Percentiles rank a stretch among this genome's conserved stretches.
phyloP scores from a whole-genome alignment of 2,113 vertebrate species.

The Enhydra lutris region DNA sequence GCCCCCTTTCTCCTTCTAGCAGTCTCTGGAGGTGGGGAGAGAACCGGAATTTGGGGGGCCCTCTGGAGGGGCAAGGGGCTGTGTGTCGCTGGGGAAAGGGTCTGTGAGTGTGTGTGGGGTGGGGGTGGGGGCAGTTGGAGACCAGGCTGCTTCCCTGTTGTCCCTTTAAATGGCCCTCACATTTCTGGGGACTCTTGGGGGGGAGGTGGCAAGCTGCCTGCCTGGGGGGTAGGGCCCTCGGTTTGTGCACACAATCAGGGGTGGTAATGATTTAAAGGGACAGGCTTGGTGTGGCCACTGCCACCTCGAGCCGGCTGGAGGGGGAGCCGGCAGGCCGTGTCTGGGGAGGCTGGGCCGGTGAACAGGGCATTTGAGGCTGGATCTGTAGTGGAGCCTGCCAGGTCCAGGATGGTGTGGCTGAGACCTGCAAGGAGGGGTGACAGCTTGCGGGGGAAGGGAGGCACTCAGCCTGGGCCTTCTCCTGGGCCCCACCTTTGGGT shows the following conservation, averaged over 20 bases:
- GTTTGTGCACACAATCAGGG: slow-evolving; percentile 66
- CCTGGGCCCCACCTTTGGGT: not conserved
- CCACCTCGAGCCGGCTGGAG: slow-evolving; percentile 54
- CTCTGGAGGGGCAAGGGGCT: slow-evolving; percentile 47
- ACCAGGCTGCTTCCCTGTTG: slow-evolving; percentile 56
- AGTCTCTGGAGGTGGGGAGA: slow-evolving; percentile 64
- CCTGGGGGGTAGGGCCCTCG: slow-evolving; percentile 66
- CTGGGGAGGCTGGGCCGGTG: slow-evolving; percentile 30
- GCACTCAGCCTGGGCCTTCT: not conserved
- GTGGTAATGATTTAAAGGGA: slow-evolving; percentile 77
- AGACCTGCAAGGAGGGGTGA: slow-evolving; percentile 28
- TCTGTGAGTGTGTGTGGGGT: not conserved
- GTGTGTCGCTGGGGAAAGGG: slow-evolving; percentile 46
- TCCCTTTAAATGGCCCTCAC: slow-evolving; percentile 76
- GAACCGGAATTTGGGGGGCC: slow-evolving; percentile 75
- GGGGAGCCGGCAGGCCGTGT: slow-evolving; percentile 52
- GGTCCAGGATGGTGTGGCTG: slow-evolving; percentile 21
- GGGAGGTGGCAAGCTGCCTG: slow-evolving; percentile 54
- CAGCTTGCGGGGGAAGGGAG: slow-evolving; percentile 12
- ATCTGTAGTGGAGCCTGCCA: slow-evolving; percentile 30
- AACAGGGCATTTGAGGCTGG: slow-evolving; percentile 55
- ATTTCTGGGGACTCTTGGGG: slow-evolving; percentile 60
- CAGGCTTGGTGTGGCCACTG: slow-evolving; percentile 63
- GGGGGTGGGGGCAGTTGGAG: slow-evolving; percentile 43
- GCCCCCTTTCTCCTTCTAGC: slow-evolving; percentile 62